Base-by-base conservation (phyloP, 2,113 vertebrate species). In the Chionodraco myersi region DNA sequence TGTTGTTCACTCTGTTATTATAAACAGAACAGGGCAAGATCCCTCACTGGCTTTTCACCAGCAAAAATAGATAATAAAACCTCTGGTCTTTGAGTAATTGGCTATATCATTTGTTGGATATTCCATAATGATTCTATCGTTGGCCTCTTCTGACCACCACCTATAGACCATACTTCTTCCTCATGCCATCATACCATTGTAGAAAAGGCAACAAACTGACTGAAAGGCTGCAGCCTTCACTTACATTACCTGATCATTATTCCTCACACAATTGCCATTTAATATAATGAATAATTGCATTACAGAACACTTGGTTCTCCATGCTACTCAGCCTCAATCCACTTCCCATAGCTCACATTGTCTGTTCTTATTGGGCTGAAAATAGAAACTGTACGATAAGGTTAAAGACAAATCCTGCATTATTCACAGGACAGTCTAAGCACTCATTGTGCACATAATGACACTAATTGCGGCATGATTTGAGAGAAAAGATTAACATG, bases 391-490 rank as follows among this genome's bases (percentile, higher is more conserved):
- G 18, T 21, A 44, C 30, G 57, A 68, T 16, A 61, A 59, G 54
- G 82, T 68, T 65, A 63, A 65, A 77, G 54, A 41, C 18, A 47
- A 85, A 61, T 9, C 34, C 26, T 72, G 36, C 26, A 56, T 72
- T 69, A 80, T 73, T 80, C 21, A 68, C 8, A 26, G 44, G 21
- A 61, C 59, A 60, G 57, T 23, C 16, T 14, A 47, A 36, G 8
- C 34, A 58, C 68, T 78, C 36, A 66, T 75, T 79, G 56, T 78
- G 72, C 67, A 66, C 63, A 57, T 45, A 80, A 77, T 79, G 76
- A 78, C 72, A 48, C 59, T 80, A 81, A 86, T 80, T 80, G 78
- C 66, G 13, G 18, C 45, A 34, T 41, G 21, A 85, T 82, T 72
- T 60, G 75, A 57, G 23, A 72, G 30, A 70, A 66, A 53, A 71